Evolutionary conservation across 2,113 vertebrate species (phyloP), one percentile per base, ranked within the genome.

Genomic region (Callaeas wilsoni): DNA sequence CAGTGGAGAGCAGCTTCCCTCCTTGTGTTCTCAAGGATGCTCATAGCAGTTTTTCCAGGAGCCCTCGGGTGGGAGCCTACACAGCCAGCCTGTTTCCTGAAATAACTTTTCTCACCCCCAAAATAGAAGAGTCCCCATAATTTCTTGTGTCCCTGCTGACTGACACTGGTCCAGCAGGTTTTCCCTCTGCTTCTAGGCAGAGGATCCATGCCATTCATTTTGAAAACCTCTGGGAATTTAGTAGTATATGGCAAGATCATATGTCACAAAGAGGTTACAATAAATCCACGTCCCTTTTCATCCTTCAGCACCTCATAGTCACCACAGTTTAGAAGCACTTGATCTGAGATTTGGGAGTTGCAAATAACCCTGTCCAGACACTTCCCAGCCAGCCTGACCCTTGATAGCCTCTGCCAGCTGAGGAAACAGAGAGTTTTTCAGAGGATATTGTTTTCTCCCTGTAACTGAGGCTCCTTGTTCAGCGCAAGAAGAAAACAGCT

Each of bases 401-500:
- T 87, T 49, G 33, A 53, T 13, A 78, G 64, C 41, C 59, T 75
- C 77, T 75, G 22, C 47, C 9, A 6, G 35, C 42, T 0, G 1
- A 92, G 42, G 44, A 90, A 92, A 90, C 76, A 86, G 82, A 73
- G 76, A 65, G 71, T 14, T 84, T 71, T 94, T 94, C 84, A 94
- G 84, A 81, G 35, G 1, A 55, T 60, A 84, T 16, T 91, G 52
- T 92, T 95, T 78, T 82, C 52, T 69, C 23, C 42, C 26, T 82
- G 29, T 42, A 49, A 95, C 49, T 94, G 80, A 89, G 93, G 89
- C 22, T 95, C 81, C 77, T 94, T 82, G 41, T 91, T 89, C 57
- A 55, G 20, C 7, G 18, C 42, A 79, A 84, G 62, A 95, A 92
- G 57, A 89, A 95, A 95, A 64, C 2, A 78, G 37, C 89, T 87